Evolutionary conservation across 2,113 vertebrate genomes (phyloP).

Genomic region (Stigmatopora nigra): DNA sequence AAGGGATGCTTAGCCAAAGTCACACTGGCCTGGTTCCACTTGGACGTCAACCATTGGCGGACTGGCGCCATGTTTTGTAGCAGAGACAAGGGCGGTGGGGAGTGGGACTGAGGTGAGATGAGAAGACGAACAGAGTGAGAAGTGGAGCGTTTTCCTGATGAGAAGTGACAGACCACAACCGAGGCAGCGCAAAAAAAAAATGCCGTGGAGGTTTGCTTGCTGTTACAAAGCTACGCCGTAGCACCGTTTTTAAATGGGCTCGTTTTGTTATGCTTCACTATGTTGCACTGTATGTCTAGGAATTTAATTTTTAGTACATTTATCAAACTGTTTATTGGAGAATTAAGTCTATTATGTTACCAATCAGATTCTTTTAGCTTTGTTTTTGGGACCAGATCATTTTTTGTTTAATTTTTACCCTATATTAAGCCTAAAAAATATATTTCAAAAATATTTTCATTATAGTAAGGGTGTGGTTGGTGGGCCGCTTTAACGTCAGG

Average conservation of each 20-base stretch:
- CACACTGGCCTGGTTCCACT: constrained; percentile 30
- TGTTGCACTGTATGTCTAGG: not conserved
- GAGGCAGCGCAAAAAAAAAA: constrained; percentile 26
- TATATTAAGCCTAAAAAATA: too few species aligned
- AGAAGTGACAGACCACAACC: constrained; percentile 45
- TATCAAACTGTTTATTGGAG: too few species aligned
- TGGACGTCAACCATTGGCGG: constrained; percentile 33
- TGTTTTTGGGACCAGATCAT: too few species aligned
- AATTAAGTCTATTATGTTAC: too few species aligned
- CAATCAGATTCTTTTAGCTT: too few species aligned
- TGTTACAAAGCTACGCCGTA: constrained; percentile 1
- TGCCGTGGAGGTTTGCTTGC: constrained; percentile 20
- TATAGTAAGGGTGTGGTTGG: too few species aligned
- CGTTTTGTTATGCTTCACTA: not conserved
- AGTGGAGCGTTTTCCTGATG: constrained; percentile 59
- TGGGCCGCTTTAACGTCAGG: too few species aligned
- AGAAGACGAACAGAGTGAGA: constrained; percentile 49
- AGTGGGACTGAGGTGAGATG: constrained; percentile 41
- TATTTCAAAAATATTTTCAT: too few species aligned
- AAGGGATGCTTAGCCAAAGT: constrained; percentile 15
- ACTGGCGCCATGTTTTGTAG: constrained; percentile 3
- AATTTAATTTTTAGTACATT: too few species aligned
- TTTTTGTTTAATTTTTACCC: too few species aligned
- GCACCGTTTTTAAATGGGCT: not conserved
- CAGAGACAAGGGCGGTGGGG: not conserved